Conservation (phyloP, 2,888 invertebrate species). For the Biston betularia region DNA sequence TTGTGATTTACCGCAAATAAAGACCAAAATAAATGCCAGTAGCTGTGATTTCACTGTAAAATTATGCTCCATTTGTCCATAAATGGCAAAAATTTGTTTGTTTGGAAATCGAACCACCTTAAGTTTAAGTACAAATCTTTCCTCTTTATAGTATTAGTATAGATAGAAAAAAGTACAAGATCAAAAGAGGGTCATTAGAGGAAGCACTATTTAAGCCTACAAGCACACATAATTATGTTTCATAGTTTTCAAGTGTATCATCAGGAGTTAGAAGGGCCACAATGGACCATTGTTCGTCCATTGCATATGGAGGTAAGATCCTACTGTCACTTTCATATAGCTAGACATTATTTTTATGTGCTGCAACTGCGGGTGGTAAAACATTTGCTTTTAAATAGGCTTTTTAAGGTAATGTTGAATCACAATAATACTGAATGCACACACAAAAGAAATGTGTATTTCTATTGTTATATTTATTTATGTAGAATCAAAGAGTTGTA, state of each 20-base stretch:
- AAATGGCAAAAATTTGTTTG: too few relatives aligned
- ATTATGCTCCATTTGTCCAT: too few relatives aligned
- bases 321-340: conserved; percentile 52
- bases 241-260: conserved; percentile 46
- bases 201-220: conserved; percentile 24
- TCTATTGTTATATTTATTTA: not conserved
- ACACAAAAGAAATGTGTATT: not conserved
- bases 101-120: too few relatives aligned
- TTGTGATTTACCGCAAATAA: too few relatives aligned
- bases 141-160: too few relatives aligned
- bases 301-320: conserved; percentile 52
- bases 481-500: not conserved
- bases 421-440: not conserved
- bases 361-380: conserved; percentile 35
- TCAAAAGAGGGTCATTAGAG: too few relatives aligned
- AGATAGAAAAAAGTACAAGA: too few relatives aligned
- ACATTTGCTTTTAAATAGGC: conserved; percentile 4
- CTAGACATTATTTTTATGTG: conserved; percentile 27
- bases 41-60: too few relatives aligned
- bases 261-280: conserved; percentile 55
- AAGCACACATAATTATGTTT: conserved; percentile 38
- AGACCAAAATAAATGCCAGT: too few relatives aligned
- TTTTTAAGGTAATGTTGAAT: conserved; percentile 11
- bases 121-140: too few relatives aligned
- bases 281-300: conserved; percentile 70